A percentile compares a stretch with the other conserved stretches of the same genome.
Conservation (phyloP, 2,888 invertebrate species). For the Orchesellides sinensis region DNA sequence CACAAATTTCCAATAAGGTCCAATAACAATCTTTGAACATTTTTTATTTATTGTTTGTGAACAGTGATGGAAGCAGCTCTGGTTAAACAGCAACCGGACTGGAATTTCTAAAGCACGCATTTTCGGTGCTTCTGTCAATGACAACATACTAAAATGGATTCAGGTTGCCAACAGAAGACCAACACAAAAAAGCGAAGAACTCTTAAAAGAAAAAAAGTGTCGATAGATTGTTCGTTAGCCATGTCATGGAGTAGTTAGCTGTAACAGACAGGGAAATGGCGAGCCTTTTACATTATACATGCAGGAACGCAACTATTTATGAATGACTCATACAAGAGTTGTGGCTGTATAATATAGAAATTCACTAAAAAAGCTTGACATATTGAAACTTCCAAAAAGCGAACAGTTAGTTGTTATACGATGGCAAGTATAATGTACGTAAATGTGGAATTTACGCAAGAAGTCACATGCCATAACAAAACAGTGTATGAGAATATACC, state of each 20-base stretch:
- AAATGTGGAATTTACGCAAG: too few relatives aligned
- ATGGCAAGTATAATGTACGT: not conserved
- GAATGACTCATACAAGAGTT: slow-evolving; percentile 32
- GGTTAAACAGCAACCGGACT: too few relatives aligned
- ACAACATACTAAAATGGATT: not conserved
- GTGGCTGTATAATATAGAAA: slow-evolving; percentile 5
- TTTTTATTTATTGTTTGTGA: too few relatives aligned
- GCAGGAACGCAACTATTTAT: slow-evolving; percentile 32
- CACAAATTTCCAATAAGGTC: too few relatives aligned
- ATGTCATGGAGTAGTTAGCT: slow-evolving; percentile 4
- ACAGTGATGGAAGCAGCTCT: not conserved
- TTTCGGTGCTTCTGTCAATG: not conserved
- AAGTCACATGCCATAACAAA: too few relatives aligned
- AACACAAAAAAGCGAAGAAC: too few relatives aligned
- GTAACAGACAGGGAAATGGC: slow-evolving; percentile 19
- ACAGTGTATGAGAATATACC: not conserved
- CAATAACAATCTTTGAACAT: too few relatives aligned
- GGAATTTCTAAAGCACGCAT: too few relatives aligned
- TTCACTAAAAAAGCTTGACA: slow-evolving; percentile 29
- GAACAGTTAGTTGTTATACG: slow-evolving; percentile 12
- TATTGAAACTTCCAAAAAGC: not conserved
- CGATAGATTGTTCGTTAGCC: not conserved
- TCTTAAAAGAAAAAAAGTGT: slow-evolving; percentile 3
- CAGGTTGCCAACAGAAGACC: not conserved
- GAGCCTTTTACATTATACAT: slow-evolving; percentile 46